A percentile compares a stretch with the other conserved stretches of the same genome.
phyloP scores from a whole-genome alignment of 2,888 invertebrate genomes.

The Eupithecia pulchellata region DNA sequence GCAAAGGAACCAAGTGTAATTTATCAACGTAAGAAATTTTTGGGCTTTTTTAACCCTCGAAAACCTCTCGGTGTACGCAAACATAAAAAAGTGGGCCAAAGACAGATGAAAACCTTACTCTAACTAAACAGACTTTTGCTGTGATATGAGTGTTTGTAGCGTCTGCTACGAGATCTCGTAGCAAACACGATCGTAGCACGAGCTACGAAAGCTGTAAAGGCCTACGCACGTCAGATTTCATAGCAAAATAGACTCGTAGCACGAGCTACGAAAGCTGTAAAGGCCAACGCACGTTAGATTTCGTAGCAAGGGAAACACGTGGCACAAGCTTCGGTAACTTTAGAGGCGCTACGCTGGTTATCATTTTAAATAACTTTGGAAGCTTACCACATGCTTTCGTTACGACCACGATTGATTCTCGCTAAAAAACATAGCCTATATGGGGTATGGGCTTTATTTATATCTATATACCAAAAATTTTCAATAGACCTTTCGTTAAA shows the following conservation, averaged over 20 bases:
- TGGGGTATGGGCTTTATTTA: neutral
- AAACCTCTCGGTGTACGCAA: neutral
- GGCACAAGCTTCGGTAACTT: constrained; percentile 14
- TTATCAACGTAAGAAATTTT: no score
- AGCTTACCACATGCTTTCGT: no score
- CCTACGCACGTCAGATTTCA: neutral
- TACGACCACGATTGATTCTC: no score
- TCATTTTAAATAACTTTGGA: neutral
- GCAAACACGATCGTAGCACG: neutral
- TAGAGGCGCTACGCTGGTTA: neutral
- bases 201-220: neutral
- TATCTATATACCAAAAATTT: neutral
- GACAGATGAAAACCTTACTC: neutral
- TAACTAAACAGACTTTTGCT: neutral
- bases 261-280: constrained; percentile 8
- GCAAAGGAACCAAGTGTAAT: neutral
- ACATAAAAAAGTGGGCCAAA: neutral
- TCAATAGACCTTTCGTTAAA: no score
- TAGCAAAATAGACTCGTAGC: constrained; percentile 4
- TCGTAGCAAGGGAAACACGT: neutral
- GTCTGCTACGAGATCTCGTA: constrained; percentile 13
- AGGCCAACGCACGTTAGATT: neutral
- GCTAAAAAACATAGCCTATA: no score
- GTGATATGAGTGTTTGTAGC: neutral
- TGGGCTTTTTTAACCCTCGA: neutral